Evolutionary conservation across 2,888 invertebrate species (phyloP), one percentile per base, ranked within the genome.

Genomic region (Cosmia trapezina): DNA sequence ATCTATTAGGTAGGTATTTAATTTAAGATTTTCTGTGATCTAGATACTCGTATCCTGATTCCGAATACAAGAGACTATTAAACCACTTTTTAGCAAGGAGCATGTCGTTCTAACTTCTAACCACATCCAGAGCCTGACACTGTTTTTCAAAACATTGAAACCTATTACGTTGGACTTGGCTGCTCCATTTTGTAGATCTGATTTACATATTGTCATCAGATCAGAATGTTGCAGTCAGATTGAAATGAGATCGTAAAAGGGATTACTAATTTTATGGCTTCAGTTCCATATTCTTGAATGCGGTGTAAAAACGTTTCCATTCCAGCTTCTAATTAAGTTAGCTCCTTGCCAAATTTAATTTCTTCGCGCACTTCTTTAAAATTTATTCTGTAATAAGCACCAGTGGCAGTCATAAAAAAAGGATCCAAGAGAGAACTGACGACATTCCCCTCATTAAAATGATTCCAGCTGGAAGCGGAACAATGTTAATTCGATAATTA

Each of bases 401-500:
- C 87, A 85, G 85, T 86, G 87, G 87, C 83, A 85, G 85, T 87
- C 89, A 83, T 89, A 91, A 91, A 85, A 87, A 88, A 88, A 86
- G 88, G 87, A 88, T 88, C 89, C 84, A 80, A 88, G 87, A 87
- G 89, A 86, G 86, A 88, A 87, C 86, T 87, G 86, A 84, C 86
- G 88, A 88, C 86, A 86, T 86, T 88, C 84, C 79, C 85, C 87
- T 89, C 89, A 90, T 91, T 90, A 89, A 90, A 91, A 90, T 89
- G 89, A 89, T 89, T 89, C 88, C 89, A 89, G 87, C 85, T 89
- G 89, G 89, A 91, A 89, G 86, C 90, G 83, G 87, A 87, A 91
- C 91, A 91, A 90, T 91, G 90, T 91, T 92, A 91, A 92, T 91
- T 91, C 87, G 89, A 91, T 90, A 91, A 91, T 91, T 91, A 91